Evolutionary conservation across 2,797 vertebrate species (phyloP), one percentile per base, ranked within the genome.

Genomic region (Propithecus perrieri): DNA sequence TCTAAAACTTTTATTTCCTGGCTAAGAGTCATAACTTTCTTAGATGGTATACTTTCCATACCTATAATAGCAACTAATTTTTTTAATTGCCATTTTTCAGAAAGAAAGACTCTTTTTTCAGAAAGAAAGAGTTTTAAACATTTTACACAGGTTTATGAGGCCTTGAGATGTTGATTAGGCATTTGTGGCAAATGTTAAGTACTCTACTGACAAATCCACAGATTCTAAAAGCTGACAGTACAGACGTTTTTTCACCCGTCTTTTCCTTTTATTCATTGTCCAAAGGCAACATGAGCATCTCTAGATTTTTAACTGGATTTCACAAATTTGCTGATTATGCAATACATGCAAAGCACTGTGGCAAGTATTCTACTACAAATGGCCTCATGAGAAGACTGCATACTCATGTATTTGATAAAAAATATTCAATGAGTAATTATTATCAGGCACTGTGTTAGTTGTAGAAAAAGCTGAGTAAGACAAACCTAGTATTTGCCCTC

Each of bases 1-100:
- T n/a, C 26, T 61, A 88, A 89, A 96, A 67, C 4, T 55, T 88
- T 84, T 43, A 63, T 84, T 90, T 95, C n/a, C 78, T 76, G 20
- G 26, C 41, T 85, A 38, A 88, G 18, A 86, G 35, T 3, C 46
- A 61, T 71, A 59, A 67, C 26, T 78, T 95, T 61, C 57, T 93
- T 67, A 85, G n/a, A 33, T 78, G 89, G 26, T 72, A 91, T 8
- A 74, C n/a, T 55, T 75, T 28, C 12, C 53, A 71, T 0, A 71
- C 6, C 24, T 85, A 4, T 59, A 79, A 89, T 10, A 86, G 28
- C 33, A 85, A 65, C 3, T 80, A 28, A 4, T 79, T 83, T 69
- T 63, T 71, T 55, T 38, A 20, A 81, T 17, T 65, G 61, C 4
- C n/a, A 83, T 81, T 83, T 67, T 85, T 22, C 61, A 88, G 38